Percentiles rank a stretch among this genome's conserved stretches.
Conservation (phyloP, 2,797 vertebrate species). For the Enteromius treurensis region DNA sequence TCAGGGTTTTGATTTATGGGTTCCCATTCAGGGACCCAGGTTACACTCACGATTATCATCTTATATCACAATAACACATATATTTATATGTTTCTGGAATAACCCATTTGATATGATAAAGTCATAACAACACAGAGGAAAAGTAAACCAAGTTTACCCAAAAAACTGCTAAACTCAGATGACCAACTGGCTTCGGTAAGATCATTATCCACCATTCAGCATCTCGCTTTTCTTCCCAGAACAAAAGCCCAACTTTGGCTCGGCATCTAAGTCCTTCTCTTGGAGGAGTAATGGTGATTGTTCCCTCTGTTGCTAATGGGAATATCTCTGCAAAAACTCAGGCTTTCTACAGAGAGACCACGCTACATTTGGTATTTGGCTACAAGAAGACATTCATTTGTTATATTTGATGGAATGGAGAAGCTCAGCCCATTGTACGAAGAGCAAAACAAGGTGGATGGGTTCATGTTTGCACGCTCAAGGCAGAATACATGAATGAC, state of each 20-base stretch:
- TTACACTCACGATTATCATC: neutral
- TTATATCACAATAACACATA: neutral
- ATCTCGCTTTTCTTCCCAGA: conserved; percentile 59
- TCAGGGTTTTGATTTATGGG: conserved; percentile 6
- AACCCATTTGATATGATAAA: neutral
- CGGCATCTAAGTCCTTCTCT: conserved; percentile 62
- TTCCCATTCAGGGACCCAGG: neutral
- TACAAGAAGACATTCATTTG: conserved; percentile 12
- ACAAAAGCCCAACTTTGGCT: conserved; percentile 65
- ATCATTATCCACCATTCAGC: conserved; percentile 68
- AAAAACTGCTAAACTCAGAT: conserved; percentile 32
- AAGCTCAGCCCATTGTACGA: neutral
- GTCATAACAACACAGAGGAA: neutral
- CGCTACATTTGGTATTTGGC: conserved; percentile 15
- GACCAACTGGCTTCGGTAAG: conserved; percentile 54
- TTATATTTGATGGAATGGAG: conserved; percentile 8
- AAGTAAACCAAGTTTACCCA: neutral
- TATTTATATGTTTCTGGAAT: neutral
- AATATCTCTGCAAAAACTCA: conserved; percentile 62
- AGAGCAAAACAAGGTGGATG: neutral
- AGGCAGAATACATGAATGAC: neutral
- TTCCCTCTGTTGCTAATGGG: conserved; percentile 63
- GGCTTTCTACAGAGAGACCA: conserved; percentile 39
- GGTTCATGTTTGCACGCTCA: neutral
- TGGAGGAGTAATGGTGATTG: conserved; percentile 60